Conservation (phyloP, 2,113 vertebrate species). For the Anolis sagrei region DNA sequence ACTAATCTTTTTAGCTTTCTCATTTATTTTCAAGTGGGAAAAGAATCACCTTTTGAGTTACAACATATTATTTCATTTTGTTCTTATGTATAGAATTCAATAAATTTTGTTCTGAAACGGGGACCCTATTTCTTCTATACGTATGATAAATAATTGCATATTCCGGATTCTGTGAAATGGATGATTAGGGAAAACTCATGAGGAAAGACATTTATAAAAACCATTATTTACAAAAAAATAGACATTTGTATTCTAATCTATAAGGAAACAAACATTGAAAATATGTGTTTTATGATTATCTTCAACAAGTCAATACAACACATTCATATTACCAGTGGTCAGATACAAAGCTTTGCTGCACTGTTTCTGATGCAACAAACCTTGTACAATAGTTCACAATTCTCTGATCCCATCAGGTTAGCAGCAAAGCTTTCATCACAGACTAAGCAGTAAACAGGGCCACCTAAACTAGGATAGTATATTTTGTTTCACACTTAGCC, state of each 20-base stretch:
- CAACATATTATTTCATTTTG: slow-evolving; percentile 79
- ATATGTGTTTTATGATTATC: slow-evolving; percentile 73
- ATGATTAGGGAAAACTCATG: slow-evolving; percentile 60
- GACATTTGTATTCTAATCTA: slow-evolving; percentile 72
- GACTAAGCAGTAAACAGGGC: slow-evolving; percentile 65
- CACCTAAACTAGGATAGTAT: slow-evolving; percentile 54
- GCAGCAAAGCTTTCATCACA: slow-evolving; percentile 71
- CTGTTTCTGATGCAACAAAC: slow-evolving; percentile 56
- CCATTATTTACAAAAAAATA: slow-evolving; percentile 79
- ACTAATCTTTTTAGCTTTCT: slow-evolving; percentile 56
- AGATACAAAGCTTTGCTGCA: slow-evolving; percentile 65
- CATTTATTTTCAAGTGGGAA: slow-evolving; percentile 89
- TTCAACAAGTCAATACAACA: slow-evolving; percentile 72
- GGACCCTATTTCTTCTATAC: slow-evolving; percentile 67
- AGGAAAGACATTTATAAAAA: slow-evolving; percentile 77
- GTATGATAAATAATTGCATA: slow-evolving; percentile 90
- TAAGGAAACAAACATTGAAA: slow-evolving; percentile 83
- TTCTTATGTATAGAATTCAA: slow-evolving; percentile 78
- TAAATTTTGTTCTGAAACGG: slow-evolving; percentile 81
- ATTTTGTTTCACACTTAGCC: slow-evolving; percentile 67
- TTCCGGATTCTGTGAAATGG: slow-evolving; percentile 83
- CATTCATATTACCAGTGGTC: slow-evolving; percentile 66
- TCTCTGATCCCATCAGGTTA: slow-evolving; percentile 66
- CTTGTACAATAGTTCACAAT: slow-evolving; percentile 36
- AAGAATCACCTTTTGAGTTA: slow-evolving; percentile 76